Evolutionary conservation across 2,888 invertebrate species (phyloP).

Genomic region (Cyclophora albipunctata): DNA sequence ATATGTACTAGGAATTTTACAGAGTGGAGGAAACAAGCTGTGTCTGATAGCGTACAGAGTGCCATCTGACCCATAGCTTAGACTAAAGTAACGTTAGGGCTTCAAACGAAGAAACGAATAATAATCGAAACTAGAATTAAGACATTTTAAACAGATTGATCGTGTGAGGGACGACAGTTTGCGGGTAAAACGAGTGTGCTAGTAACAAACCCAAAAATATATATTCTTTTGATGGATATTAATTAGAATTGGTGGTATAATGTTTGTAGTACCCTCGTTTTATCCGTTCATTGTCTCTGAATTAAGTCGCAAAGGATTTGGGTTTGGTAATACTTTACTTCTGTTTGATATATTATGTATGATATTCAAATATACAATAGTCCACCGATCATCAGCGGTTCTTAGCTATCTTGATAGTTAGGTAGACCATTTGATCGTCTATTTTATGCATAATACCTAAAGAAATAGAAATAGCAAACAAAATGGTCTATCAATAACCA

Average conservation of each 20-base stretch:
- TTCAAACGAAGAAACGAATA: conserved; percentile 69
- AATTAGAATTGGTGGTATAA: no score
- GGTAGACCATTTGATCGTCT: conserved; percentile 36
- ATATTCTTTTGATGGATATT: no score
- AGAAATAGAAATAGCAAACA: conserved; percentile 6
- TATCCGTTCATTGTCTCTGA: no score
- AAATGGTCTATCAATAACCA: not conserved
- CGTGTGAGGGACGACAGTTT: not conserved
- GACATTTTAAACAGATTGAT: conserved; percentile 46
- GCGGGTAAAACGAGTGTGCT: no score
- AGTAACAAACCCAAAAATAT: no score
- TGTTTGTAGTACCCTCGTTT: no score
- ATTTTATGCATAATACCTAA: conserved; percentile 8
- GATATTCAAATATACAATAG: no score
- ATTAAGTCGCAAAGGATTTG: no score
- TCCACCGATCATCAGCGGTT: conserved; percentile 25
- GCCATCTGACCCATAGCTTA: conserved; percentile 71
- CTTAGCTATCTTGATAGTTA: conserved; percentile 20
- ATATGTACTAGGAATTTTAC: conserved; percentile 14
- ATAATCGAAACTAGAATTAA: conserved; percentile 65
- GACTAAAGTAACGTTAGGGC: conserved; percentile 57
- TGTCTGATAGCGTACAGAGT: conserved; percentile 59
- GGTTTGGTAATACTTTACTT: no score
- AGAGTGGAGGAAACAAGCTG: conserved; percentile 37
- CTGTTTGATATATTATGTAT: no score